Base-by-base conservation (phyloP, 2,888 invertebrate genomes). In the Polyommatus iphigenia region DNA sequence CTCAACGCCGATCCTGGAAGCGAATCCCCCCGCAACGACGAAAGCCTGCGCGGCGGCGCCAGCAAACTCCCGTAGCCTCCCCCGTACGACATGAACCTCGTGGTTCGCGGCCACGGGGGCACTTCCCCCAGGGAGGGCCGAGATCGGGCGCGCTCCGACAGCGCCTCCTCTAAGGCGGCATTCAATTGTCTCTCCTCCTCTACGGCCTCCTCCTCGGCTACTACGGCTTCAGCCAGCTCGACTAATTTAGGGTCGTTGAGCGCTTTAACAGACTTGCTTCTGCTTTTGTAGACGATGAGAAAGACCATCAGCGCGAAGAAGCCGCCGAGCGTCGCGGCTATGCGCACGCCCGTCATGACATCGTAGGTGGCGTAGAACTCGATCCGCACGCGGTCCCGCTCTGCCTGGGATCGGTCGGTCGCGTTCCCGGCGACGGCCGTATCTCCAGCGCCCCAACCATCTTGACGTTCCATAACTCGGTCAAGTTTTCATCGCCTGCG, bases 301-400 rank as follows among this genome's bases (percentile, higher is more conserved):
- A 98, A 96, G 76, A 98, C 98, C 97, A 98, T 98, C 85, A 98
- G 95, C 81, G 97, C 97, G 92, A 98, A 98, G 92, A 98, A 98
- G 84, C 98, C 98, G 85, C 98, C 98, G 77, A 98, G 95, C 3
- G 98, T 98, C 83, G 97, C 97, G 84, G 98, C 98, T 91, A 98
- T 98, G 82, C 98, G 96, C 82, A 98, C 96, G 82, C 98, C 98
- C 85, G 98, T 98, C 98, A 98, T 98, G 90, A 97, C 97, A 95
- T 98, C 98, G 93, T 98, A 98, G 59, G 98, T 97, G 85, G 97
- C 96, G 95, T 97, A 98, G 93, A 97, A 98, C 88, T 97, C 97
- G 85, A 96, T 95, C 86, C 96, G 96, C 85, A 96, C 95, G 85
- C 96, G 95, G 88, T 97, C 96, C 78, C 96, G 95, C 84, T 96